These are phyloP conservation scores for Triplophysa rosa DNA, from an alignment of 2,113 vertebrate genomes.

Conservation along the genomic window DNA sequence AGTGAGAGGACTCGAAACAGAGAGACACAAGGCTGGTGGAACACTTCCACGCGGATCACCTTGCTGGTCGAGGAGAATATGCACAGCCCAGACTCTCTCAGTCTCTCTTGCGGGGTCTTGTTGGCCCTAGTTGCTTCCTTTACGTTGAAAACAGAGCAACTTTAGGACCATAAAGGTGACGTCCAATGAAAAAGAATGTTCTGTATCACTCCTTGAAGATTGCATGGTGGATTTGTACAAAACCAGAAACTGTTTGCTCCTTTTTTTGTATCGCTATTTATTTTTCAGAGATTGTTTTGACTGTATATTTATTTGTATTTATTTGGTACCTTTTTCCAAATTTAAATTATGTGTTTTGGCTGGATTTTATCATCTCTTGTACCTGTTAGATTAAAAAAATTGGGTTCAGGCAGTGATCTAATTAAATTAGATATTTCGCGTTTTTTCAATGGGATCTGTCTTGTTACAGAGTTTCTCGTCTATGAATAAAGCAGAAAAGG, in stretches of 20 bases:
- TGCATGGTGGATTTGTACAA: conserved; percentile 51
- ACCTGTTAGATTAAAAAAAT: conserved; percentile 36
- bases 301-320: conserved; percentile 59
- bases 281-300: conserved; percentile 44
- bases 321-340: conserved; percentile 48
- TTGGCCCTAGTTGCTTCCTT: conserved; percentile 8
- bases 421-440: conserved; percentile 33
- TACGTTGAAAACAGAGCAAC: conserved; percentile 29
- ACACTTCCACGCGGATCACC: conserved; percentile 42
- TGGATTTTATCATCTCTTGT: conserved; percentile 39
- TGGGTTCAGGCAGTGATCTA: conserved; percentile 20
- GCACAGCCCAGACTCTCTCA: conserved; percentile 31
- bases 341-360: conserved; percentile 50
- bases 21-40: conserved; percentile 36
- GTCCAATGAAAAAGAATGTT: conserved; percentile 33
- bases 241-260: conserved; percentile 27
- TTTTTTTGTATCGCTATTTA: conserved; percentile 50
- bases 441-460: conserved; percentile 31
- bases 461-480: conserved; percentile 48
- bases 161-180: conserved; percentile 20
- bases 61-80: conserved; percentile 58
- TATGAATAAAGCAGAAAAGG: conserved; percentile 71
- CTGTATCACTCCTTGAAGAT: conserved; percentile 31
- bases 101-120: neutral
- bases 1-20: conserved; percentile 36